phyloP scores from a whole-genome alignment of 2,797 vertebrate genomes.

The Typhlichthys eigenmanni region DNA sequence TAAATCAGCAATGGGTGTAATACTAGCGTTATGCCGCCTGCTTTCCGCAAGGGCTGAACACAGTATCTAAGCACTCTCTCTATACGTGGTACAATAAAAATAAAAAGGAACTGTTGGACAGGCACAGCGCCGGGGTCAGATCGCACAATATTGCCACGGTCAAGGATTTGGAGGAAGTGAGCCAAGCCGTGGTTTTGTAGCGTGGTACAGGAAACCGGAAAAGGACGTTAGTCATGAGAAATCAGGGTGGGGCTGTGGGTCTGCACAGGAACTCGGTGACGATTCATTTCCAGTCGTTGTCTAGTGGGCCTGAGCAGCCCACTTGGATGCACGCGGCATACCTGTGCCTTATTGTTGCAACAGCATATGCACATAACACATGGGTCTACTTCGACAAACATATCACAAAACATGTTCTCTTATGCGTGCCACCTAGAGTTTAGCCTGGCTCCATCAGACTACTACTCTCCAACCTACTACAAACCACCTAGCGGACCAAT shows the following conservation, averaged over 20 bases:
- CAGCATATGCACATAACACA: background rate
- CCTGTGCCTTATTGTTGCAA: background rate
- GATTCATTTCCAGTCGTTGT: conserved; percentile 66
- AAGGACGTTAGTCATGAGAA: conserved; percentile 64
- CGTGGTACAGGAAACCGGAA: conserved; percentile 50
- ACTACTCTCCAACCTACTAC: too few species aligned
- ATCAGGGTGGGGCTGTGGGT: conserved; percentile 13
- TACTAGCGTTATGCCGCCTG: too few species aligned
- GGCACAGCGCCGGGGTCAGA: background rate
- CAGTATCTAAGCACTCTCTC: too few species aligned
- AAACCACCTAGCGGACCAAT: too few species aligned
- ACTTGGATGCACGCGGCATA: background rate
- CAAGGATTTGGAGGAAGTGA: background rate
- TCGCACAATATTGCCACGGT: background rate
- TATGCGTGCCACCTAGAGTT: too few species aligned
- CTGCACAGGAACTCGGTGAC: conserved; percentile 51
- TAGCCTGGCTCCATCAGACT: too few species aligned
- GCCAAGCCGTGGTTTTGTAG: conserved; percentile 23
- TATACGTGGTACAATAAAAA: too few species aligned
- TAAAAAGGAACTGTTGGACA: background rate
- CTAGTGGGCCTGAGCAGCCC: conserved; percentile 25
- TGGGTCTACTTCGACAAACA: too few species aligned
- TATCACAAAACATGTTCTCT: too few species aligned
- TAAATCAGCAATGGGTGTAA: too few species aligned
- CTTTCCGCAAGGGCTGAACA: too few species aligned